A percentile compares a stretch with the other conserved stretches of the same genome.
phyloP scores from a whole-genome alignment of 2,888 invertebrate genomes.

The Agrilus mali region DNA sequence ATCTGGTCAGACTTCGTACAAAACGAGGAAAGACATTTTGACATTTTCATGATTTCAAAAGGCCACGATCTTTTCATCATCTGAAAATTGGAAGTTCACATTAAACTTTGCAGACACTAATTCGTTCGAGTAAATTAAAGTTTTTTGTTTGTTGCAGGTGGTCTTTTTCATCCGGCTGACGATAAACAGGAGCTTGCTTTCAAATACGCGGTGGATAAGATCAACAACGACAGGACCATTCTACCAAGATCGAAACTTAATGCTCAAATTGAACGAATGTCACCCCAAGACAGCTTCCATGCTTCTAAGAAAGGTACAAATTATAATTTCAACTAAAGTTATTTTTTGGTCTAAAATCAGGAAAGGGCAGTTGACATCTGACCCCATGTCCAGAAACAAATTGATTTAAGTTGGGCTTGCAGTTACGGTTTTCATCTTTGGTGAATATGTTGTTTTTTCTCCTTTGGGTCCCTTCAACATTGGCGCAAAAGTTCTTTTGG shows the following conservation, averaged over 20 bases:
- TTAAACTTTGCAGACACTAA: not conserved
- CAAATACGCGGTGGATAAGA: conserved; percentile 82
- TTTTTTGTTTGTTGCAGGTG: conserved; percentile 47
- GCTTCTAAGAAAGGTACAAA: conserved; percentile 77
- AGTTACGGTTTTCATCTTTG: too few species aligned
- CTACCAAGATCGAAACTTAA: conserved; percentile 76
- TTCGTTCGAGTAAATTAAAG: not conserved
- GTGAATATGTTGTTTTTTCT: too few species aligned
- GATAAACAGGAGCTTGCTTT: conserved; percentile 85
- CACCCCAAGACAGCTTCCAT: conserved; percentile 86
- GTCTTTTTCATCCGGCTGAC: conserved; percentile 77
- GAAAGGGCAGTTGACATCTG: too few species aligned
- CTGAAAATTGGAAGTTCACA: too few species aligned
- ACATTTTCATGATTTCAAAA: not conserved
- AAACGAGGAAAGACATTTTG: not conserved
- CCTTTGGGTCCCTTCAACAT: too few species aligned
- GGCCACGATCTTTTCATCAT: not conserved
- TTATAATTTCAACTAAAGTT: too few species aligned
- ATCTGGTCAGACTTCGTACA: too few species aligned
- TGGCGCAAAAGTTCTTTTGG: too few species aligned
- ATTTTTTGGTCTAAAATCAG: too few species aligned
- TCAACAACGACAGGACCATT: conserved; percentile 72
- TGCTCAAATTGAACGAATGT: conserved; percentile 80
- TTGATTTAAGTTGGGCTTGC: too few species aligned
- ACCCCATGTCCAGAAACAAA: too few species aligned